These are phyloP conservation scores for Abrostola triplasia DNA, from an alignment of 2,888 invertebrate genomes.

Conservation along the genomic window DNA sequence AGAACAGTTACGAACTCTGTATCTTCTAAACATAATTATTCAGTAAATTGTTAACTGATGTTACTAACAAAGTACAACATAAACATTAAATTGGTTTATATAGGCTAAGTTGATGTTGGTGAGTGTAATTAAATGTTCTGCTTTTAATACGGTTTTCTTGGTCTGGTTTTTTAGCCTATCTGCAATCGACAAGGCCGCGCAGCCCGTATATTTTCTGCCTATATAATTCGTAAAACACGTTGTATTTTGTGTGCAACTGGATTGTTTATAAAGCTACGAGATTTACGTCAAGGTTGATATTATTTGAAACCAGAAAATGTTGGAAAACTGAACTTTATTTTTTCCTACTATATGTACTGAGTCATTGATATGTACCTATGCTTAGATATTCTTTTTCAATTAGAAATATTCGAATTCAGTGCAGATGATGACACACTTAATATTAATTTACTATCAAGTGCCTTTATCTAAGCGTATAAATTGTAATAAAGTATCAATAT, in stretches of 20 bases:
- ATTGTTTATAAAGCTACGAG: background rate
- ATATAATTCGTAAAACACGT: background rate
- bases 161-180: background rate
- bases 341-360: background rate
- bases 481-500: background rate
- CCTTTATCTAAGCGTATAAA: no score
- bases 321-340: background rate
- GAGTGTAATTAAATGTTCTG: constrained; percentile 4
- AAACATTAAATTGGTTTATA: constrained; percentile 32
- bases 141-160: background rate
- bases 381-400: no score
- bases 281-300: background rate
- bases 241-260: background rate
- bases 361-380: no score
- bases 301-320: background rate
- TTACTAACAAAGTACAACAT: constrained; percentile 25
- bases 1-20: constrained; percentile 24
- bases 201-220: background rate
- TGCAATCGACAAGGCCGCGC: background rate
- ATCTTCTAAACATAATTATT: constrained; percentile 33
- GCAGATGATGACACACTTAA: no score
- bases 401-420: no score
- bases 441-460: no score
- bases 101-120: constrained; percentile 32
- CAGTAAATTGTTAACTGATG: constrained; percentile 39